These are phyloP conservation scores for Andrena fulva DNA, from an alignment of 2,888 invertebrate genomes.

Conservation along the genomic window DNA sequence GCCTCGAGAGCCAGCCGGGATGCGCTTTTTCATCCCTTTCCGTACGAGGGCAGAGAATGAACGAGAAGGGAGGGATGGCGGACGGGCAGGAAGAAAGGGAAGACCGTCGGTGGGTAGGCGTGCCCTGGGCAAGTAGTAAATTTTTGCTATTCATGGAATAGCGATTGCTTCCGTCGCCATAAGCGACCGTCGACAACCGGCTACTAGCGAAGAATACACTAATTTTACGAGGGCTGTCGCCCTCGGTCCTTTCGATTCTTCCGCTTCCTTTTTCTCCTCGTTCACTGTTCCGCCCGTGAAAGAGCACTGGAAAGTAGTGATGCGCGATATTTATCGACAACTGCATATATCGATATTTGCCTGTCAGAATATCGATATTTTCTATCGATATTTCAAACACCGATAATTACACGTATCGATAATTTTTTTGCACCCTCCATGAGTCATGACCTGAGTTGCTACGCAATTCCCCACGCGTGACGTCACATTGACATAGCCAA, in stretches of 20 bases:
- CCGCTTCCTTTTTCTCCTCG: slow-evolving; percentile 34
- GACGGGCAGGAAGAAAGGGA: slow-evolving; percentile 21
- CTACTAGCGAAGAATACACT: slow-evolving; percentile 77
- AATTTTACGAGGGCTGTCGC: slow-evolving; percentile 77
- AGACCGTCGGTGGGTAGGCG: slow-evolving; percentile 35
- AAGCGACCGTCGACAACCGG: slow-evolving; percentile 69
- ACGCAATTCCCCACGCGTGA: too few species aligned
- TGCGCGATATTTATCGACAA: too few species aligned
- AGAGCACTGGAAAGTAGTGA: not conserved
- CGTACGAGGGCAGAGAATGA: not conserved
- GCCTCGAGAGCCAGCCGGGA: slow-evolving; percentile 26
- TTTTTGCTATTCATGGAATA: slow-evolving; percentile 83
- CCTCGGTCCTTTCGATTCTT: slow-evolving; percentile 37
- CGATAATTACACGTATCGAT: too few species aligned
- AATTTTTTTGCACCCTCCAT: too few species aligned
- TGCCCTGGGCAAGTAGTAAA: slow-evolving; percentile 68
- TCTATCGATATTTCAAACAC: too few species aligned
- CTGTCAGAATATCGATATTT: too few species aligned
- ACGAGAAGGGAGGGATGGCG: slow-evolving; percentile 1
- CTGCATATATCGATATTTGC: too few species aligned
- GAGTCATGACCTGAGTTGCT: too few species aligned
- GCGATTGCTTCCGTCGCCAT: slow-evolving; percentile 78
- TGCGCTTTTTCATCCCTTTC: slow-evolving; percentile 50
- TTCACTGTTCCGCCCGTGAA: slow-evolving; percentile 3
- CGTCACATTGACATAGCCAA: too few species aligned